A percentile compares a stretch with the other conserved stretches of the same genome.
Evolutionary conservation across 2,888 invertebrate species (phyloP).

Genomic region (Dascillus cervinus): DNA sequence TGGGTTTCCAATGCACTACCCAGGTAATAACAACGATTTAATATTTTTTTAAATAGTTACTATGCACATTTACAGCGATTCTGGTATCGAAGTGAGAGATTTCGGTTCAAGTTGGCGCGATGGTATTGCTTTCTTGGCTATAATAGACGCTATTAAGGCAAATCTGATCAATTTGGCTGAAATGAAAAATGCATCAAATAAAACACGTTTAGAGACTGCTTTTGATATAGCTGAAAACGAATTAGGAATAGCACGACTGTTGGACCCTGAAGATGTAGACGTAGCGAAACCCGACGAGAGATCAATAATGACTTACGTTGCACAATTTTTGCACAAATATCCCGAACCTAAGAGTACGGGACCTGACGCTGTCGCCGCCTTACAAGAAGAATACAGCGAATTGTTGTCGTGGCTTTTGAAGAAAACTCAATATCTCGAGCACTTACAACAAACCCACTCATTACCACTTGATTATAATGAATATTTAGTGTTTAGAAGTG

Average conservation of each 20-base stretch:
- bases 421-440: slow-evolving; percentile 68
- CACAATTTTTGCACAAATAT: slow-evolving; percentile 94
- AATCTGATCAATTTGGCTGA: slow-evolving; percentile 84
- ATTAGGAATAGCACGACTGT: slow-evolving; percentile 80
- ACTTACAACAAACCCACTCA: slow-evolving; percentile 66
- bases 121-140: slow-evolving; percentile 90
- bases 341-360: slow-evolving; percentile 76
- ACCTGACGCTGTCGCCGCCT: slow-evolving; percentile 64
- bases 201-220: slow-evolving; percentile 80
- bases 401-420: slow-evolving; percentile 76
- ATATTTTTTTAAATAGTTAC: no score
- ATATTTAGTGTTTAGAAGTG: slow-evolving; percentile 68
- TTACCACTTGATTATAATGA: slow-evolving; percentile 75
- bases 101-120: slow-evolving; percentile 96
- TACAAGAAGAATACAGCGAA: slow-evolving; percentile 74
- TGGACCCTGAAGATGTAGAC: slow-evolving; percentile 95
- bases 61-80: slow-evolving; percentile 64
- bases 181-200: slow-evolving; percentile 69
- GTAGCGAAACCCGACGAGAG: slow-evolving; percentile 94
- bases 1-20: slow-evolving; percentile 93
- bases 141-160: slow-evolving; percentile 90
- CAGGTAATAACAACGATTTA: slow-evolving; percentile 47
- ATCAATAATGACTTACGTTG: slow-evolving; percentile 97
- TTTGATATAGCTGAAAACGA: slow-evolving; percentile 89
- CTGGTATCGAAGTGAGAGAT: slow-evolving; percentile 82